A percentile compares a stretch with the other conserved stretches of the same genome.
Evolutionary conservation across 2,888 invertebrate species (phyloP).

Genomic region (Tethea ocularis): DNA sequence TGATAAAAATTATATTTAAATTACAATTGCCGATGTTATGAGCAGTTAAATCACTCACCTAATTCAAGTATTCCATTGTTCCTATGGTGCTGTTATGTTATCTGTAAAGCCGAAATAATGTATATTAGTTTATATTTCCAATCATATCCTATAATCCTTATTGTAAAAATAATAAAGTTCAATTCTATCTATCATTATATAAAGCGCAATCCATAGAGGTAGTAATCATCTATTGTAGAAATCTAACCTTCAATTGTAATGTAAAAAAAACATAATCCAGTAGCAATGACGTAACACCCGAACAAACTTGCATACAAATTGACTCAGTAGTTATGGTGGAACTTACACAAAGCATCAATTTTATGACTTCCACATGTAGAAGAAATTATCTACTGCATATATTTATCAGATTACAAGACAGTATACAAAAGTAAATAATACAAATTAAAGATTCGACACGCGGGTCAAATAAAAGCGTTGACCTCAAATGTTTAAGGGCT

Average conservation of each 20-base stretch:
- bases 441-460: slow-evolving; percentile 6
- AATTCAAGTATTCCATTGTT: background rate
- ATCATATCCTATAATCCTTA: background rate
- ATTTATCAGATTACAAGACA: background rate
- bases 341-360: background rate
- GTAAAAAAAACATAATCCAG: background rate
- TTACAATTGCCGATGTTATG: too few relatives aligned
- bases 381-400: background rate
- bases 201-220: background rate
- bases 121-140: background rate
- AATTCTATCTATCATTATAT: too few relatives aligned
- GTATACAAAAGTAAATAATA: slow-evolving; percentile 3
- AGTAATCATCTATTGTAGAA: background rate
- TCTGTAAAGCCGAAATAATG: background rate
- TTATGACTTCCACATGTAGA: background rate
- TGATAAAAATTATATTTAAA: too few relatives aligned
- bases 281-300: background rate
- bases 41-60: background rate
- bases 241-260: background rate
- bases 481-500: slow-evolving; percentile 8
- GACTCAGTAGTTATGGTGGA: background rate
- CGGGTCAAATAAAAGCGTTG: slow-evolving; percentile 1
- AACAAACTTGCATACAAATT: background rate
- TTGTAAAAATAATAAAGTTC: too few relatives aligned
- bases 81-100: background rate